These are phyloP conservation scores for Amblyopsis hoosieri DNA, from an alignment of 2,797 vertebrate genomes.

Conservation along the genomic window DNA sequence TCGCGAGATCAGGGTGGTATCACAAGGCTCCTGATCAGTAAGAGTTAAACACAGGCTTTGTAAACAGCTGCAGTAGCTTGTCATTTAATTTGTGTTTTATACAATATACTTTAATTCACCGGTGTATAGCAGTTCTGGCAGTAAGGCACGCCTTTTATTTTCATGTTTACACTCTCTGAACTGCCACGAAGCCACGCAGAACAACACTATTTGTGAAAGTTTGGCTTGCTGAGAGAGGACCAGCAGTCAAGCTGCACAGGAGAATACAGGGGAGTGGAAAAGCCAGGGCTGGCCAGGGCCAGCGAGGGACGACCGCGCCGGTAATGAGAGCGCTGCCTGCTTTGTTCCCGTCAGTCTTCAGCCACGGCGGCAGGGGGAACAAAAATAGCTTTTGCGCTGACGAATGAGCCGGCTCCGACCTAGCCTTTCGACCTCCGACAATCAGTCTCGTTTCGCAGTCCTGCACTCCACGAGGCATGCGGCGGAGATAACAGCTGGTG, in stretches of 20 bases:
- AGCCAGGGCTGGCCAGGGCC: conserved; percentile 26
- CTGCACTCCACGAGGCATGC: conserved; percentile 72
- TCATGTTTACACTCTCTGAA: too few relatives aligned
- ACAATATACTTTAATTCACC: too few relatives aligned
- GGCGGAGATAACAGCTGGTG: conserved; percentile 73
- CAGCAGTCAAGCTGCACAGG: conserved; percentile 48
- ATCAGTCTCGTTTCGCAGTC: conserved; percentile 92
- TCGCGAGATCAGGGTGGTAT: too few relatives aligned
- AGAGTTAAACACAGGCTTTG: too few relatives aligned
- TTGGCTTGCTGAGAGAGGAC: conserved; percentile 53
- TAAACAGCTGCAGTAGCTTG: too few relatives aligned
- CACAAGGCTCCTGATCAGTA: too few relatives aligned
- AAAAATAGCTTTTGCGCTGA: conserved; percentile 95
- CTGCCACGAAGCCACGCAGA: not conserved
- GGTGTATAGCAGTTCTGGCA: too few relatives aligned
- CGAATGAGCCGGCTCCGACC: conserved; percentile 89
- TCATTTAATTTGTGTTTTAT: too few relatives aligned
- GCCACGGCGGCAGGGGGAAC: conserved; percentile 85
- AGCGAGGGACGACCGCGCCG: conserved; percentile 69
- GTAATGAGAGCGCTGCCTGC: conserved; percentile 84
- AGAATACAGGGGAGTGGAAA: conserved; percentile 1
- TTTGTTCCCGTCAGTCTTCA: conserved; percentile 65
- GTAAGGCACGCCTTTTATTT: too few relatives aligned
- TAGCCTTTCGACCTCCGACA: conserved; percentile 95
- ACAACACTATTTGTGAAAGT: conserved; percentile 25